These are phyloP conservation scores for Invenusta paracnida DNA, from an alignment of 2,888 invertebrate genomes.

Conservation along the genomic window DNA sequence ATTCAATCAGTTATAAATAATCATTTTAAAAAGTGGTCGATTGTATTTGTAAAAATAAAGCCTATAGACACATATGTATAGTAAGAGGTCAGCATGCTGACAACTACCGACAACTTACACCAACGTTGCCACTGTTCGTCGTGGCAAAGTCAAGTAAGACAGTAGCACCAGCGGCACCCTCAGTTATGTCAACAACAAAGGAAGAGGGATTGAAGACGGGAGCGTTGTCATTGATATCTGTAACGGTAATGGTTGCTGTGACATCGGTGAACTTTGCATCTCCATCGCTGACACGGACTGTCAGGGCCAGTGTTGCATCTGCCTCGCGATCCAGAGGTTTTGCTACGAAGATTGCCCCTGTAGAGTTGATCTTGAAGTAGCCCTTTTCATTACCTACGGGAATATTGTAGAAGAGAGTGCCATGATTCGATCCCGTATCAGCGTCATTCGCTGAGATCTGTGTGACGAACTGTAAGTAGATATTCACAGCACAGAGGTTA, in stretches of 20 bases:
- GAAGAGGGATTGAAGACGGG: slow-evolving; percentile 33
- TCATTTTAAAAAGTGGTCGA: no score
- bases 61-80: no score
- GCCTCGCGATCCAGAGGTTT: slow-evolving; percentile 19
- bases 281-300: slow-evolving; percentile 2
- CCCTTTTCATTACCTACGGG: not conserved
- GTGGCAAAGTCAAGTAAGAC: not conserved
- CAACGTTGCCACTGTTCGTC: no score
- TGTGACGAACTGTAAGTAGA: not conserved
- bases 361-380: slow-evolving; percentile 4
- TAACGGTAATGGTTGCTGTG: slow-evolving; percentile 13
- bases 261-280: not conserved
- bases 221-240: slow-evolving; percentile 23
- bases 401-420: not conserved
- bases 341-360: not conserved
- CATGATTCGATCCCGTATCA: slow-evolving; percentile 5
- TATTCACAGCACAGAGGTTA: not conserved
- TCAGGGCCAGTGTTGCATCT: slow-evolving; percentile 17
- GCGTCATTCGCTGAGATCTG: not conserved
- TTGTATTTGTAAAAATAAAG: no score
- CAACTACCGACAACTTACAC: no score
- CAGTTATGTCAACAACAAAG: not conserved
- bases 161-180: not conserved
- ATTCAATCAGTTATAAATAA: no score
- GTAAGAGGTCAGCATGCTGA: no score